Evolutionary conservation across 2,797 vertebrate genomes (phyloP), one percentile per base, ranked within the genome.

Genomic region (Momotus momota): DNA sequence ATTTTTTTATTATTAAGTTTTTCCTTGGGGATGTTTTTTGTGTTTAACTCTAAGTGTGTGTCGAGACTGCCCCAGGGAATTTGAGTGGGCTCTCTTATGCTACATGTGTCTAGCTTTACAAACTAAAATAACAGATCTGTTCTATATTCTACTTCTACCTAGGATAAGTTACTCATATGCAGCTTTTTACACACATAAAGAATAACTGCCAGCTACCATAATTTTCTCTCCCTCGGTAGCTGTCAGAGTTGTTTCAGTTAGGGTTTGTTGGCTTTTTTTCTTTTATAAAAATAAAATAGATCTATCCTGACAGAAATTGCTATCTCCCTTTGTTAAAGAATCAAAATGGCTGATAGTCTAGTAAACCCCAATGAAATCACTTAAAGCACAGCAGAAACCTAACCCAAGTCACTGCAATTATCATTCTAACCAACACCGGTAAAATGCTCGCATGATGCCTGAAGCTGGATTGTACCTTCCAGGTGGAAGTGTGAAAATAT

Each of bases 31-130:
- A 88, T 86, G 4, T 54, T 85, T 85, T 87, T 20, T 71, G 55
- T 93, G 58, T 94, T 96, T 96, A 52, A 43, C 12, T 95, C 72
- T 95, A 94, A 96, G 95, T 97, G 82, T 74, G n/a, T 95, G 73
- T 51, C 73, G 88, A 67, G 54, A 82, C 94, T 82, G 74, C 82
- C 78, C 46, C n/a, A 87, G 88, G 91, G 91, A 93, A 60, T 6
- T 55, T 2, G 7, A 75, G 61, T 52, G 40, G 61, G 9, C 11
- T 94, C 9, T 81, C 52, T 67, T 49, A 79, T n/a, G 92, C 46
- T 86, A 49, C 38, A 43, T 18, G 7, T 75, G 57, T 62, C 78
- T 70, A 71, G 61, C 40, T 94, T 61, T 61, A 86, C 69, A 88
- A 88, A 60, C 40, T 58, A 46, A 65, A 25, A 62, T 60, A 88